Conservation (phyloP, 2,888 invertebrate species). For the Drosophila sordidula region DNA sequence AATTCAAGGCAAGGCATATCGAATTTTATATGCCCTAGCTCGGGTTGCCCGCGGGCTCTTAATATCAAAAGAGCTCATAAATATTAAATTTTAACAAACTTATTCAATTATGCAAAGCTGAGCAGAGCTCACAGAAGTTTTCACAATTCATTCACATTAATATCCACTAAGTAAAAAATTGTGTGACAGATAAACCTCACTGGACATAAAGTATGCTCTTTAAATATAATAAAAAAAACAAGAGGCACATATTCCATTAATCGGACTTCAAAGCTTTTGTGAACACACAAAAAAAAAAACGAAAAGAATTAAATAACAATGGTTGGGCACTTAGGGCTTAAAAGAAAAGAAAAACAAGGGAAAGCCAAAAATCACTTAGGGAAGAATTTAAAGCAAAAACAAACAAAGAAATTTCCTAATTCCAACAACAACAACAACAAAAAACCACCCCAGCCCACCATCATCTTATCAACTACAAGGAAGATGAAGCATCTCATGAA, state of each 20-base stretch:
- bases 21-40: slow-evolving; percentile 36
- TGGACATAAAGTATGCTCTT: no score
- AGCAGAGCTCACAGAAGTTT: neutral
- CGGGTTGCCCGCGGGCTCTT: neutral
- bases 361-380: neutral
- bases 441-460: neutral
- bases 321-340: neutral
- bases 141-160: neutral
- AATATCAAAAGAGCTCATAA: neutral
- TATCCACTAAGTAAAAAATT: neutral
- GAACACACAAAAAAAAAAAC: no score
- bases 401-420: neutral
- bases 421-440: neutral
- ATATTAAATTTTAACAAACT: neutral
- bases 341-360: neutral
- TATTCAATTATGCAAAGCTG: neutral
- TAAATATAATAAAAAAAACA: neutral
- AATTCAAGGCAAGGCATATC: slow-evolving; percentile 8
- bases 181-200: neutral
- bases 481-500: neutral
- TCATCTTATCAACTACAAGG: neutral
- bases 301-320: neutral
- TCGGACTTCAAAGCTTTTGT: neutral
- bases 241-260: neutral
- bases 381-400: neutral